These are phyloP conservation scores for Neuroscelio doddi DNA, from an alignment of 2,888 invertebrate genomes.

Conservation along the genomic window DNA sequence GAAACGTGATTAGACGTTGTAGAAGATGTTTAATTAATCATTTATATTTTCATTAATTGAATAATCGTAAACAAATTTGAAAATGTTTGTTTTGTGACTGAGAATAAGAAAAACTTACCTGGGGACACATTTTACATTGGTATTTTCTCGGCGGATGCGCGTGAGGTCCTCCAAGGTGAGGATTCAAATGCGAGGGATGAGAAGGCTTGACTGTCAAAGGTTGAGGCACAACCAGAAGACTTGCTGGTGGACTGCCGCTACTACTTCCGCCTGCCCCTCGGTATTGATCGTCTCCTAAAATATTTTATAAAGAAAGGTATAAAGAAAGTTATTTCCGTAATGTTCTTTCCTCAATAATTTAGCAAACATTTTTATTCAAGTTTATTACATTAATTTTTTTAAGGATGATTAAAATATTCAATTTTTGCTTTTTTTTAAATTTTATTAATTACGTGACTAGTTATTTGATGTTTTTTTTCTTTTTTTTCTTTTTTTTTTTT, in stretches of 20 bases:
- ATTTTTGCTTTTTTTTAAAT: too few relatives aligned
- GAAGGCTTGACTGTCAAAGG: constrained; percentile 74
- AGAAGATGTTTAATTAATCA: neutral
- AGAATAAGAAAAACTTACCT: constrained; percentile 79
- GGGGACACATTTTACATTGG: constrained; percentile 97
- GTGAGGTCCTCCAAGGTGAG: constrained; percentile 70
- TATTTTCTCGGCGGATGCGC: constrained; percentile 81
- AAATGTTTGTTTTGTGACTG: neutral
- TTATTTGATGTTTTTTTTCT: too few relatives aligned
- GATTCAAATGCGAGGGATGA: constrained; percentile 70
- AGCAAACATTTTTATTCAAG: too few relatives aligned
- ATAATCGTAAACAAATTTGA: neutral
- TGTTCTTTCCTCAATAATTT: constrained; percentile 29
- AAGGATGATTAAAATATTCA: too few relatives aligned
- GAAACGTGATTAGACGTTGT: too few relatives aligned
- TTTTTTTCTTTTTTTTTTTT: too few relatives aligned
- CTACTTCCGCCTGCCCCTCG: constrained; percentile 72
- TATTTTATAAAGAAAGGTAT: constrained; percentile 31
- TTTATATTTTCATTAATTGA: neutral
- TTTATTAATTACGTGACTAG: too few relatives aligned
- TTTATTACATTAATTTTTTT: constrained; percentile 27
- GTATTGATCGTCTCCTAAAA: constrained; percentile 69
- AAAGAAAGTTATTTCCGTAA: constrained; percentile 36
- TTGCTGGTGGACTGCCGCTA: constrained; percentile 76
- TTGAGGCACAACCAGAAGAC: constrained; percentile 90